Evolutionary conservation across 53 echinoderm and acorn worm species (phyloP).

Genomic region (Zoroaster sp.): DNA sequence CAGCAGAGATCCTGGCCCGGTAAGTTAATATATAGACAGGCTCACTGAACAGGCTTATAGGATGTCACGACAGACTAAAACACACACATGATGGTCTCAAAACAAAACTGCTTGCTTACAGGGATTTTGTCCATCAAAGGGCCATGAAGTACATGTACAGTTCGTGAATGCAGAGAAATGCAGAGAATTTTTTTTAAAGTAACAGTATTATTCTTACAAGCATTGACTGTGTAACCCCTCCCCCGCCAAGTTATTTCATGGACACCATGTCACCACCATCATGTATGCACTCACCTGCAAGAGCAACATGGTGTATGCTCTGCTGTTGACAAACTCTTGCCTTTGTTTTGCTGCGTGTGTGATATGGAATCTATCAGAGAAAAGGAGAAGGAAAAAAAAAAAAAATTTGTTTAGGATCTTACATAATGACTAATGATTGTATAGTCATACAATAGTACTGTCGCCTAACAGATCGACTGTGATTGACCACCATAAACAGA

Average conservation of each 20-base stretch:
- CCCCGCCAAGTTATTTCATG: not conserved
- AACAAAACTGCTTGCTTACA: no score
- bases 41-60: not conserved
- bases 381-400: not conserved
- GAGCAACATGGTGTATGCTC: conserved; percentile 42
- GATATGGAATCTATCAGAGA: conserved; percentile 27
- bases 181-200: not conserved
- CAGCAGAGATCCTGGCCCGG: not conserved
- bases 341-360: conserved; percentile 44
- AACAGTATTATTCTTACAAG: not conserved
- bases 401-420: no score
- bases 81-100: not conserved
- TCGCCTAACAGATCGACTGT: no score
- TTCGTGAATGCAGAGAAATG: not conserved
- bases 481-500: no score
- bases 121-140: not conserved
- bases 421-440: no score
- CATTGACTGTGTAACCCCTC: not conserved
- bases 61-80: not conserved
- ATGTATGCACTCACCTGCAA: conserved; percentile 16
- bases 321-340: conserved; percentile 46
- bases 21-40: not conserved
- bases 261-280: not conserved
- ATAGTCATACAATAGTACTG: no score
- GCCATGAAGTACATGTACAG: not conserved